Evolutionary conservation across 2,797 vertebrate species (phyloP), one percentile per base, ranked within the genome.

Genomic region (Pantherophis vulpinus): DNA sequence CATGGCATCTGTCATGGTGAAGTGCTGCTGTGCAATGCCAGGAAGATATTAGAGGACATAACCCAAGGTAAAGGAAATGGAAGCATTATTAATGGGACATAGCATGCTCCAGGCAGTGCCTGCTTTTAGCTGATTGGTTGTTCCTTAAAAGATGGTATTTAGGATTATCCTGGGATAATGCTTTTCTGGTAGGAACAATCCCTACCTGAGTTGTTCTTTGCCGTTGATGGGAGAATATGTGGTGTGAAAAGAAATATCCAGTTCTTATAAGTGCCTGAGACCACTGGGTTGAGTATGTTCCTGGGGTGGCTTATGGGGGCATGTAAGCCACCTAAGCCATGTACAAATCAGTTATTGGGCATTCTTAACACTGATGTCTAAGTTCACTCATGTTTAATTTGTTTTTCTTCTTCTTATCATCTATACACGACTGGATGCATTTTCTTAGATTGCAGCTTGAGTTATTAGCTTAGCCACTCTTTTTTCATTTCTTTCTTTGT

Each of bases 91-190:
- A 91, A 96, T 95, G 37, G 89, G 94, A 97, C 96, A 93, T 93
- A 95, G 93, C 96, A 74, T 55, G 94, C 94, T 94, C 87, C 94
- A 94, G 96, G 96, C 93, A 96, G 95, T 96, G 93, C 94, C 96
- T 93, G 94, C 96, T 96, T 95, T 97, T 94, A 97, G 95, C 96
- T 96, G 97, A 96, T 96, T 96, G 94, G 94, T 97, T 97, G 96
- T 96, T 95, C 95, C 94, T 95, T 96, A 97, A 97, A 97, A 96
- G 95, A 94, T 93, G 93, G 96, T 95, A 96, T 97, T 98, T 97
- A 98, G 96, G 94, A 94, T 94, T 95, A 92, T 96, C 96, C 97
- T 97, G 94, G 93, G 97, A 95, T 97, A 97, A 97, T 97, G 89
- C 0, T 0, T 97, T 94, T 94, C 95, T 91, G 90, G 92, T 86